Evolutionary conservation across 2,797 vertebrate genomes (phyloP).

Genomic region (Xerus rutilus): DNA sequence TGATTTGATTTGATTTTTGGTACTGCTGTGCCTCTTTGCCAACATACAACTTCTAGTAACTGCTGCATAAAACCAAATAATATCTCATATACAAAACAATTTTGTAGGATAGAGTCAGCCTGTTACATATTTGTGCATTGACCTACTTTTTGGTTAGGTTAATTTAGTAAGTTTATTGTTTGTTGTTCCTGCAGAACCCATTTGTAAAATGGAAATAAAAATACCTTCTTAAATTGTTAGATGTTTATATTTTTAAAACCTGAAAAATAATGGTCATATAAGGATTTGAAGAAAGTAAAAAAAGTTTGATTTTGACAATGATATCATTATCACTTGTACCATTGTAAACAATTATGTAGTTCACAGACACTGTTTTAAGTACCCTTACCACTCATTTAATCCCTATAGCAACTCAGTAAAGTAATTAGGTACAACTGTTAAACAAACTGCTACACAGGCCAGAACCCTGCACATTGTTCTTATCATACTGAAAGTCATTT

Average conservation of each 20-base stretch:
- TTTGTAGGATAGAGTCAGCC: not conserved
- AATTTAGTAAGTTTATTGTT: constrained; percentile 32
- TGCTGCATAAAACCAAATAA: constrained; percentile 16
- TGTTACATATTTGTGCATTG: not conserved
- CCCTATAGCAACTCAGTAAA: not conserved
- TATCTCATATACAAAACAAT: not conserved
- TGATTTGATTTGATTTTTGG: too few relatives aligned
- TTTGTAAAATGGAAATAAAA: constrained; percentile 58
- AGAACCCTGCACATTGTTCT: not conserved
- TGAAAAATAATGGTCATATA: constrained; percentile 15
- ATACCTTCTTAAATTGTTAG: not conserved
- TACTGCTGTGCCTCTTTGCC: not conserved
- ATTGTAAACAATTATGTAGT: not conserved
- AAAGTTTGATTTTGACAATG: constrained; percentile 15
- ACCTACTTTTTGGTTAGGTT: not conserved
- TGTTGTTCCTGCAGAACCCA: constrained; percentile 31
- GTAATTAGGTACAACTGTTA: not conserved
- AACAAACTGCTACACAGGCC: not conserved
- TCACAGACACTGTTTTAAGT: not conserved
- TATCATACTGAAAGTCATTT: constrained; percentile 24
- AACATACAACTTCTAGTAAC: constrained; percentile 29
- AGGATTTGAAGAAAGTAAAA: not conserved
- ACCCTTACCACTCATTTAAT: not conserved
- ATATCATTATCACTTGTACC: not conserved
- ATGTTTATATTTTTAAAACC: constrained; percentile 43